Base-by-base conservation (phyloP, 2,113 vertebrate species). In the Desmodus rotundus region DNA sequence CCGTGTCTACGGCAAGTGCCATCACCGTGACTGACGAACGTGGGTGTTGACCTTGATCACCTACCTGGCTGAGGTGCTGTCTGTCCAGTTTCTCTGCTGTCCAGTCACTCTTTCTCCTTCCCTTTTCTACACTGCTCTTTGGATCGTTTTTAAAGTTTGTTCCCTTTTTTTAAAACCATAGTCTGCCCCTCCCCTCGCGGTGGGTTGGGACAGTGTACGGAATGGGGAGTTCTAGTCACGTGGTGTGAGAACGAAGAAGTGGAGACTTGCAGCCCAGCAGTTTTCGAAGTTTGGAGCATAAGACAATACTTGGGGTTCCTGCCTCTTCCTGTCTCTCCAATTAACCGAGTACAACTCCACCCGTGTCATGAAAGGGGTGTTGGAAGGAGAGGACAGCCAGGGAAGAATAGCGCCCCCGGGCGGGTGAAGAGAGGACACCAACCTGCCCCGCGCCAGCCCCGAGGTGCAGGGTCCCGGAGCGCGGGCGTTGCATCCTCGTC, bases 401-500 rank as follows among this genome's bases (percentile, higher is more conserved):
- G 17, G 61, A 33, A 47, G 54, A 20, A 15, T 4, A 2, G 45
- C 0, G 1, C 11, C n/a, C n/a, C n/a, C 20, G 36, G 28, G 28
- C 3, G 28, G 58, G 7, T 0, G 0, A 26, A 28, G n/a, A 31
- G 33, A 24, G 4, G 0, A 0, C 2, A 0, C 8, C 17, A 0
- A 33, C 6, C 24, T 28, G 36, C 16, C 73, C 41, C 28, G 8
- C 1, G 22, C 41, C 3, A 15, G 20, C 73, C 0, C 22, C 6
- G 24, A 19, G 50, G 14, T 0, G 1, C 20, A 43, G 33, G 5
- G 19, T 9, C 36, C 8, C 1, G 4, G 3, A 45, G 54, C 2
- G 9, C 28, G 16, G 15, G 54, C 38, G 0, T 0, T 1, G 28
- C 0, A 0, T n/a, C 10, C 6, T 15, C 0, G 3, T 28, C 15